These are phyloP conservation scores for Sebastes kiyomatsui DNA, from an alignment of 2,797 vertebrate species.

Conservation along the genomic window DNA sequence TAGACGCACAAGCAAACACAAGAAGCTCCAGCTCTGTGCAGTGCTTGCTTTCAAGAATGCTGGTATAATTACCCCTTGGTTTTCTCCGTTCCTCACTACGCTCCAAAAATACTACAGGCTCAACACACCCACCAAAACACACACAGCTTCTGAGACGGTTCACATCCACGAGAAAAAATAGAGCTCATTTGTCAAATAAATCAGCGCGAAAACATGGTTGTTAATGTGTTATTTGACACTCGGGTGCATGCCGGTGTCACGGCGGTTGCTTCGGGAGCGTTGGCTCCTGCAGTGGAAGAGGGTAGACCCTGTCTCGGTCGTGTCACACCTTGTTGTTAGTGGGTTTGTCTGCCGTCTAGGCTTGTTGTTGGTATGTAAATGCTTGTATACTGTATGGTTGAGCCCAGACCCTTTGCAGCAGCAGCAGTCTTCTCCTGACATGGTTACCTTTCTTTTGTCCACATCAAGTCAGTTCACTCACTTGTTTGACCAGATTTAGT, in stretches of 20 bases:
- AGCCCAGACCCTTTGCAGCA: slow-evolving; percentile 36
- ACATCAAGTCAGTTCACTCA: not conserved
- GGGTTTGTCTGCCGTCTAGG: slow-evolving; percentile 76
- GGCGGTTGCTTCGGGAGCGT: slow-evolving; percentile 9
- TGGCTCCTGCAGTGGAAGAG: slow-evolving; percentile 38
- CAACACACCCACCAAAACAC: slow-evolving; percentile 14
- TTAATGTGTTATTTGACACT: slow-evolving; percentile 49
- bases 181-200: slow-evolving; percentile 15
- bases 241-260: slow-evolving; percentile 40
- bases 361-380: slow-evolving; percentile 83
- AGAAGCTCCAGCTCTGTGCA: slow-evolving; percentile 41
- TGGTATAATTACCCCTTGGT: slow-evolving; percentile 66
- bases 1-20: slow-evolving; percentile 43
- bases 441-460: slow-evolving; percentile 22
- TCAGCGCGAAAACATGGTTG: slow-evolving; percentile 3
- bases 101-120: slow-evolving; percentile 52
- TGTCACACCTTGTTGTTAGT: slow-evolving; percentile 77
- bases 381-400: slow-evolving; percentile 35
- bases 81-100: slow-evolving; percentile 56
- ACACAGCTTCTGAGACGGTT: slow-evolving; percentile 8
- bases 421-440: slow-evolving; percentile 21
- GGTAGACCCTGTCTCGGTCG: slow-evolving; percentile 53
- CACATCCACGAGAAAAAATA: slow-evolving; percentile 11
- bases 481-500: slow-evolving; percentile 2
- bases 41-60: slow-evolving; percentile 58